Evolutionary conservation across 2,888 invertebrate genomes (phyloP), one percentile per base, ranked within the genome.

Genomic region (Galeruca laticollis): DNA sequence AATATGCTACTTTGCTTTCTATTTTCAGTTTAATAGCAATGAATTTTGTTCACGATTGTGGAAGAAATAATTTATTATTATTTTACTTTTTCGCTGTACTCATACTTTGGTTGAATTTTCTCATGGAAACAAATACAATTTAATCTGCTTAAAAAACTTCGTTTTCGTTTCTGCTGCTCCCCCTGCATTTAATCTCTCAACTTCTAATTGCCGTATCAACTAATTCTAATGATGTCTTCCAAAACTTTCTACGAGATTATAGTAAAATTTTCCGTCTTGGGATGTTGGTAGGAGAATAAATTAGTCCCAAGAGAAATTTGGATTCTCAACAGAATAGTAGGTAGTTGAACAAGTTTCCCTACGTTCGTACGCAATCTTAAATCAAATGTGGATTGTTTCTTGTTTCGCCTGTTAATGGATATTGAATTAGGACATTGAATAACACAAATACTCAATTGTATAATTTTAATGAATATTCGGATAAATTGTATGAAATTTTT

Each of bases 241-340:
- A 37, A 60, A 60, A 60, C 26, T 60, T 60, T 60, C 52, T 52
- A 52, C n/a, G 6, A 52, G 52, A 52, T 52, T 52, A 52, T 21
- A 21, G n/a, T 21, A 31, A 52, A 31, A 26, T 52, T 52, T 21
- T 52, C 21, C 52, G 52, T 31, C n/a, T 52, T 52, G 52, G 26
- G 31, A 26, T 11, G 26, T 47, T 15, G 15, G 31, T 11, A 60
- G 15, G 26, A 60, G 43, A 47, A 47, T 60, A 43, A 60, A 60
- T 37, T n/a, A 26, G 43, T 60, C 60, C 21, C 60, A 8, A 15
- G 60, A 60, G 60, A 60, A 60, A 60, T 60, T 21, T 60, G 8
- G n/a, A 21, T 40, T 47, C 60, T 47, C 60, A 31, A 15, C 47
- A 26, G 47, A 60, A 20, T 26, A 21, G 43, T 26, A 31, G 47